phyloP scores from a whole-genome alignment of 2,797 vertebrate genomes.

The Luscinia megarhynchos region DNA sequence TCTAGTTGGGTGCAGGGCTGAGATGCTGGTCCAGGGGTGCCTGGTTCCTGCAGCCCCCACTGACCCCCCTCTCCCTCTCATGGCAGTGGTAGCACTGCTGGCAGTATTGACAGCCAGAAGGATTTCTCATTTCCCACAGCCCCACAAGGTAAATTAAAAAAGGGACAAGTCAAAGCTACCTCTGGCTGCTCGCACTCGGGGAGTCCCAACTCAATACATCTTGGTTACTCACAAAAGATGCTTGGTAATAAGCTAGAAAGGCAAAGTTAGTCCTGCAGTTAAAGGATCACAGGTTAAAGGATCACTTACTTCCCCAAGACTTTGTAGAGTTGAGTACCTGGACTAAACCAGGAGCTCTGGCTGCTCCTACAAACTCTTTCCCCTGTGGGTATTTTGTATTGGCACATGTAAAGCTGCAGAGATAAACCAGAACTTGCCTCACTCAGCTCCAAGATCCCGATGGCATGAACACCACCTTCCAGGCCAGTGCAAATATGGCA shows the following conservation, averaged over 20 bases:
- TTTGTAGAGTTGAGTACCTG: background rate
- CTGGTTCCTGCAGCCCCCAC: constrained; percentile 15
- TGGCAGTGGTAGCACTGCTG: background rate
- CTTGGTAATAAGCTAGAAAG: constrained; percentile 78
- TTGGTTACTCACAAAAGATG: constrained; percentile 78
- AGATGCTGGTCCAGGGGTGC: constrained; percentile 3
- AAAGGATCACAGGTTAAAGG: constrained; percentile 17
- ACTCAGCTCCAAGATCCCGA: background rate
- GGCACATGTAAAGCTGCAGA: background rate
- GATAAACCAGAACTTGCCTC: background rate
- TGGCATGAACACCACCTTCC: background rate
- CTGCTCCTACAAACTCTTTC: background rate
- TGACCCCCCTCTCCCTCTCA: constrained; percentile 32
- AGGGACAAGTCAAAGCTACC: constrained; percentile 81
- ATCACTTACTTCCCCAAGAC: constrained; percentile 31
- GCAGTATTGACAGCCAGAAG: constrained; percentile 78
- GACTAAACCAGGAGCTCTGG: background rate
- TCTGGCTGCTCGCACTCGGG: constrained; percentile 71
- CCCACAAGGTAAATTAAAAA: constrained; percentile 82
- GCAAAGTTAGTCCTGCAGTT: constrained; percentile 58
- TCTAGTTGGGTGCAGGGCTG: background rate
- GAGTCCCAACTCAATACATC: constrained; percentile 82
- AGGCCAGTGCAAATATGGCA: background rate
- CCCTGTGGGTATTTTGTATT: background rate
- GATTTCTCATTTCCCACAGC: constrained; percentile 75